These are phyloP conservation scores for Cheirogaleus major DNA, from an alignment of 2,797 vertebrate genomes.

Conservation along the genomic window DNA sequence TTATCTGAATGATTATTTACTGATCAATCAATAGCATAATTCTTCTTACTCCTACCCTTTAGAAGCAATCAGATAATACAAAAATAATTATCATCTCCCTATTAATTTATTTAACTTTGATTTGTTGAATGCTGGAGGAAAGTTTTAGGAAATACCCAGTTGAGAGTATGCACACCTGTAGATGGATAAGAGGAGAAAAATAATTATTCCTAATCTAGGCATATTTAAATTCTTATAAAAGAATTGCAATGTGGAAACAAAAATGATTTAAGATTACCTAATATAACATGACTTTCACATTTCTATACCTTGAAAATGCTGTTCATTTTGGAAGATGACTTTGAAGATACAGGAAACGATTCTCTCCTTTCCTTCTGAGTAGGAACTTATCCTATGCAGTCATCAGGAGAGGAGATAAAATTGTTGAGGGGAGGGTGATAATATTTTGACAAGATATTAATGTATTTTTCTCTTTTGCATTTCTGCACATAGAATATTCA, in stretches of 20 bases:
- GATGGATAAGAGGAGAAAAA: neutral
- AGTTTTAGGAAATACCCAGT: neutral
- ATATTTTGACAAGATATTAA: conserved; percentile 10
- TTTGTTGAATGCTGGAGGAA: neutral
- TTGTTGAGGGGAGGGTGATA: neutral
- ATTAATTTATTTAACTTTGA: conserved; percentile 6
- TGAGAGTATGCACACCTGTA: neutral
- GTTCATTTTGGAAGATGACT: neutral
- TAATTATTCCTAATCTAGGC: neutral
- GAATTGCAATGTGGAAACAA: neutral
- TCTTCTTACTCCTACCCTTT: neutral
- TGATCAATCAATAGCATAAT: neutral
- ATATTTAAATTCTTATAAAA: neutral
- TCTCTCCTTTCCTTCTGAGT: neutral
- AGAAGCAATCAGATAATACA: neutral
- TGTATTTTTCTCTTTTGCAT: neutral
- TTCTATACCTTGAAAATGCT: neutral
- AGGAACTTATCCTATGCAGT: neutral
- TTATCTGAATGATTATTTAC: neutral
- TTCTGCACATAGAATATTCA: neutral
- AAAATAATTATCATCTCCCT: neutral
- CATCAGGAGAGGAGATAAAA: neutral
- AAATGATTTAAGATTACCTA: neutral
- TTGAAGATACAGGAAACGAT: neutral
- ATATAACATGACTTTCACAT: neutral